A percentile compares a stretch with the other conserved stretches of the same genome.
phyloP scores from a whole-genome alignment of 92 coral and sea anemone species.

The Phenganax stokvisi region DNA sequence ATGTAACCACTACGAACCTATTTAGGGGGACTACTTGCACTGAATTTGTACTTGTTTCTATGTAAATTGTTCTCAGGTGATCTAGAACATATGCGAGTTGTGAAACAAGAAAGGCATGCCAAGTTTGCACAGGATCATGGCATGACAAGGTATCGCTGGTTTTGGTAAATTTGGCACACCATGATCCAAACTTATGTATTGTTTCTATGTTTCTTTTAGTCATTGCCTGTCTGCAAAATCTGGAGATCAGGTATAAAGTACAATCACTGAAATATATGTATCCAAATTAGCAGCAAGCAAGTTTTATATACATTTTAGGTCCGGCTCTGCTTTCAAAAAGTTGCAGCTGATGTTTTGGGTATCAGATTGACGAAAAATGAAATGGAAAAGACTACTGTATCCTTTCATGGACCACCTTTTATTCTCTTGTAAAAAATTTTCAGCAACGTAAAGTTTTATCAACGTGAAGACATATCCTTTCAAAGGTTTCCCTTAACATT shows the following conservation, averaged over 20 bases:
- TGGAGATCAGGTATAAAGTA: constrained; percentile 71
- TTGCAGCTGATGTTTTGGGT: constrained; percentile 92
- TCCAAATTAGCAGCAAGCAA: neutral
- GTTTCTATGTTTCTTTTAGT: constrained; percentile 48
- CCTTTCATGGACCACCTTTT: constrained; percentile 40
- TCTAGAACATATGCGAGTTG: constrained; percentile 81
- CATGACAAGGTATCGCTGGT: constrained; percentile 64
- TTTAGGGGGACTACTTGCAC: no score
- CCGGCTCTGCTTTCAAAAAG: constrained; percentile 84
- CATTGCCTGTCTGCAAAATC: constrained; percentile 93
- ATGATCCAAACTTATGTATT: neutral
- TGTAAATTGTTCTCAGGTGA: constrained; percentile 44
- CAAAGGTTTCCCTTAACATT: neutral
- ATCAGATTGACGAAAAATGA: constrained; percentile 87
- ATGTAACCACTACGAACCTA: no score
- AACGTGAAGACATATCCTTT: neutral
- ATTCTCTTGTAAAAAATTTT: neutral
- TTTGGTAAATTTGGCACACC: neutral
- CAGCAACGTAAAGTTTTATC: neutral
- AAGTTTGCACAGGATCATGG: constrained; percentile 96
- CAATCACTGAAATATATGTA: neutral
- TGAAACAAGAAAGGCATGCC: constrained; percentile 79
- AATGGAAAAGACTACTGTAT: constrained; percentile 93
- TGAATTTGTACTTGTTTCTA: neutral
- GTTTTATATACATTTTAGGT: constrained; percentile 45